A percentile compares a stretch with the other conserved stretches of the same genome.
Conservation (phyloP, 2,888 invertebrate genomes). For the Drosophila recens region DNA sequence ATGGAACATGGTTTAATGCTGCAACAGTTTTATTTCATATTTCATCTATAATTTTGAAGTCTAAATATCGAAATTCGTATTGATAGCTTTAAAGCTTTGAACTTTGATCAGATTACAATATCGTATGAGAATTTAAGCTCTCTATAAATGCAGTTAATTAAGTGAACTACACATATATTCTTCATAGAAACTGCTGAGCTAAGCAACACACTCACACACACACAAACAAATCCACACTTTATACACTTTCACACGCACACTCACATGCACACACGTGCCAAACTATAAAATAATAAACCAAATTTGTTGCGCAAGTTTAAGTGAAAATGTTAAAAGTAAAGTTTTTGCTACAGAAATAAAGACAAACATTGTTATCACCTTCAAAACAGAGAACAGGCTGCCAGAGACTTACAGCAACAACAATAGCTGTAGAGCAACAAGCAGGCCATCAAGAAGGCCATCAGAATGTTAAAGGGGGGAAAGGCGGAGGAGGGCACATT, state of each 20-base stretch:
- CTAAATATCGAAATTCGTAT: neutral
- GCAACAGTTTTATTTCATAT: neutral
- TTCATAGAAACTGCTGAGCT: conserved; percentile 52
- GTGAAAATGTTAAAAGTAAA: conserved; percentile 81
- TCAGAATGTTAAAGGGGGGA: conserved; percentile 4
- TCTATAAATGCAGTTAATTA: conserved; percentile 28
- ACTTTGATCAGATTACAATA: neutral
- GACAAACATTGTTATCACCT: conserved; percentile 83
- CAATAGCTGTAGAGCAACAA: conserved; percentile 25
- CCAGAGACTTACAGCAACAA: conserved; percentile 28
- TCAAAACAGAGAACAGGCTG: conserved; percentile 70
- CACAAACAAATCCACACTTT: conserved; percentile 18
- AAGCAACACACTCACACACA: conserved; percentile 16
- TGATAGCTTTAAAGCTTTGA: neutral
- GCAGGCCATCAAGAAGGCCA: conserved; percentile 31
- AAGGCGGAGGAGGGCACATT: conserved; percentile 1
- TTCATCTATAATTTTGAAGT: neutral
- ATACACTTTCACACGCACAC: conserved; percentile 22
- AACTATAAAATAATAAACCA: conserved; percentile 80
- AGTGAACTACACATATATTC: conserved; percentile 6
- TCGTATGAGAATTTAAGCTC: conserved; percentile 9
- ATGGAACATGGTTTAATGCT: neutral
- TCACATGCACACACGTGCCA: conserved; percentile 60
- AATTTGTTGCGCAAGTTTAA: conserved; percentile 80
- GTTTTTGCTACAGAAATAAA: conserved; percentile 75